phyloP scores from a whole-genome alignment of 1,140 invertebrate genomes.

The Lepidurus packardi region DNA sequence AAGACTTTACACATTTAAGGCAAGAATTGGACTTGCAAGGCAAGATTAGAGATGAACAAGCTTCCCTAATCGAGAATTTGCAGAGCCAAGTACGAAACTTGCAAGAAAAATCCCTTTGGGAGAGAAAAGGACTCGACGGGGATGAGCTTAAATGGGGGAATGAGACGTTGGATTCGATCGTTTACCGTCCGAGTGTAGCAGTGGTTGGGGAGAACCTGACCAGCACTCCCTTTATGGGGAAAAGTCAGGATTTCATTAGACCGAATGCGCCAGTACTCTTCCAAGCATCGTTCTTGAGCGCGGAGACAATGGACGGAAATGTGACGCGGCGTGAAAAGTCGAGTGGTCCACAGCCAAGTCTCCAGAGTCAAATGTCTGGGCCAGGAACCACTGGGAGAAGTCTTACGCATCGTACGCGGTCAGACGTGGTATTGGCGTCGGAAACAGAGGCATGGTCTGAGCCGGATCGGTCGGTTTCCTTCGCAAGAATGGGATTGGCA shows the following conservation, averaged over 20 bases:
- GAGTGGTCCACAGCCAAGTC: not conserved
- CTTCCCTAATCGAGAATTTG: not conserved
- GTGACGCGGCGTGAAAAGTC: not conserved
- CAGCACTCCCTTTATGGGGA: not conserved
- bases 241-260: not conserved
- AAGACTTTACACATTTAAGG: not conserved
- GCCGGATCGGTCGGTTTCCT: slow-evolving; percentile 69
- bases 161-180: not conserved
- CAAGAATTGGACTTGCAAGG: not conserved
- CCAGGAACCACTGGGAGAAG: not conserved
- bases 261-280: not conserved
- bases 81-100: not conserved
- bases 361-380: not conserved
- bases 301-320: not conserved
- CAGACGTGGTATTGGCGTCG: slow-evolving; percentile 54
- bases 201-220: not conserved
- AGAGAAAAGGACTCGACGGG: not conserved
- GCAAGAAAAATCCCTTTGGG: not conserved
- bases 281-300: not conserved
- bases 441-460: slow-evolving; percentile 80
- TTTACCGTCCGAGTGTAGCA: not conserved
- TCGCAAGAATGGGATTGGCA: slow-evolving; percentile 63
- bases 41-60: not conserved
- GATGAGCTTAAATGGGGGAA: not conserved
- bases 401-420: slow-evolving; percentile 46